Evolutionary conservation across 2,113 vertebrate genomes (phyloP).

Genomic region (Chamaea fasciata): DNA sequence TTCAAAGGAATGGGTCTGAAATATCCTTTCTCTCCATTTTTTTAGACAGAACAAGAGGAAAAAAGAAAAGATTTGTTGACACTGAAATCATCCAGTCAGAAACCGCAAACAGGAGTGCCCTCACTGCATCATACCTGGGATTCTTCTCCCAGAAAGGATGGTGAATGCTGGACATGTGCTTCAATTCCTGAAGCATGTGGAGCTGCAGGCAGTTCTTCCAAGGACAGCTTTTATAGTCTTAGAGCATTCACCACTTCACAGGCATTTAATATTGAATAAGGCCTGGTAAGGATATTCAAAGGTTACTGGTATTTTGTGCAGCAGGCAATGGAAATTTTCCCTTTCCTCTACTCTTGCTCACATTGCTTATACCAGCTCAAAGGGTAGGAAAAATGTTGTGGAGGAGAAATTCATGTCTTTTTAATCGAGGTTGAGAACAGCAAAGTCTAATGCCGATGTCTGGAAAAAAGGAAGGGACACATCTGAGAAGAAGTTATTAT

Average conservation of each 20-base stretch:
- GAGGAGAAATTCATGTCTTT: not conserved
- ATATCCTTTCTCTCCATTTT: fast-evolving
- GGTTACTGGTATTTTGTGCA: not conserved
- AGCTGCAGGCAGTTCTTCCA: not conserved
- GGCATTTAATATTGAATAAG: not conserved
- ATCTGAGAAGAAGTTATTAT: not conserved
- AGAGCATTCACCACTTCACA: not conserved
- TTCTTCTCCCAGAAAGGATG: not conserved
- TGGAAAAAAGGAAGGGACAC: not conserved
- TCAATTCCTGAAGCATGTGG: fast-evolving
- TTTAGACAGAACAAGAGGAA: not conserved
- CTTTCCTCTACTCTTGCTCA: not conserved
- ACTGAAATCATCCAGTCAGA: not conserved
- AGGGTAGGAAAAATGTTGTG: not conserved
- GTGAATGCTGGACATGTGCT: not conserved
- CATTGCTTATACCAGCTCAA: not conserved
- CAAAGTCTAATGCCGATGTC: not conserved
- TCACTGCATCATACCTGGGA: not conserved
- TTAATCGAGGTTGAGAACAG: not conserved
- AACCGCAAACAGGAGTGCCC: not conserved
- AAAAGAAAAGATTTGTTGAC: not conserved
- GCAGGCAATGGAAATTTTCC: not conserved
- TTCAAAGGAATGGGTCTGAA: not conserved
- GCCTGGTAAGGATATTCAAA: not conserved
- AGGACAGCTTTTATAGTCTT: not conserved